These are phyloP conservation scores for Macrobrachium rosenbergii DNA, from an alignment of 1,140 invertebrate species.

Conservation along the genomic window DNA sequence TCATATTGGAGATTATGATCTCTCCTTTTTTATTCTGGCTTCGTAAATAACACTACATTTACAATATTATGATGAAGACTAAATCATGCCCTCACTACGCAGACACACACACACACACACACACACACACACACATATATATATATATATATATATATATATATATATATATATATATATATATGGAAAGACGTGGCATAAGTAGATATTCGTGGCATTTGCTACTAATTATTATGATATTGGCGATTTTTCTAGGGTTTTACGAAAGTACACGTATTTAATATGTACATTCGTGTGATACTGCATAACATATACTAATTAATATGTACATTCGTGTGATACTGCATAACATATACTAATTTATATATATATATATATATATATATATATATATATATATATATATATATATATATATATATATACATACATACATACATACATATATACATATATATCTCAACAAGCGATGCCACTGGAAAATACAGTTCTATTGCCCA, in stretches of 20 bases:
- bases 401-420: slow-evolving; percentile 32
- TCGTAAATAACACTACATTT: not conserved
- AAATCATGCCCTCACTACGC: not conserved
- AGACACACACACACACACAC: slow-evolving; percentile 9
- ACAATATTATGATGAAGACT: no score
- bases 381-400: slow-evolving; percentile 23
- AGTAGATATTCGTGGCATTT: slow-evolving; percentile 17
- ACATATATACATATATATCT: slow-evolving; percentile 25
- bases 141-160: slow-evolving; percentile 8
- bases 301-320: no score
- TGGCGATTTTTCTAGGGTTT: not conserved
- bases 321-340: slow-evolving; percentile 18
- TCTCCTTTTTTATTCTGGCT: not conserved
- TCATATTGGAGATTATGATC: not conserved
- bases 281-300: slow-evolving; percentile 21
- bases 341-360: no score
- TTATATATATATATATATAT: slow-evolving; percentile 33
- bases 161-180: slow-evolving; percentile 20
- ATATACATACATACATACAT: slow-evolving; percentile 28
- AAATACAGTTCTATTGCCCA: no score
- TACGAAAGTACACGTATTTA: slow-evolving; percentile 2
- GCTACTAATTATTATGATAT: not conserved
- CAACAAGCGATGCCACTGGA: not conserved
- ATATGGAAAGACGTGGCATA: not conserved
- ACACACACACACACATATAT: no score